Evolutionary conservation across 2,113 vertebrate species (phyloP).

Genomic region (Pavo muticus): DNA sequence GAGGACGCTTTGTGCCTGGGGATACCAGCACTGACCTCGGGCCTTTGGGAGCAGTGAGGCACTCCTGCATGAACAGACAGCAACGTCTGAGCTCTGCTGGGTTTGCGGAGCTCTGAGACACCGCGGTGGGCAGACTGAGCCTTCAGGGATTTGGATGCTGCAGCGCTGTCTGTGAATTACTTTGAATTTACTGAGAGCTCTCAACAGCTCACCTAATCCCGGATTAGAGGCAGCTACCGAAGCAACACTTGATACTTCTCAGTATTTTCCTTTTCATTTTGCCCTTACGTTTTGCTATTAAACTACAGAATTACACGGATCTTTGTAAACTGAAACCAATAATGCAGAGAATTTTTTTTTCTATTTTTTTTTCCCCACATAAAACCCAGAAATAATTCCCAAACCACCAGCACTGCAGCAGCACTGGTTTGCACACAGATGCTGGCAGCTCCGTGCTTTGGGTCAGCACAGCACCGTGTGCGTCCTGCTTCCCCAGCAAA

Average conservation of each 20-base stretch:
- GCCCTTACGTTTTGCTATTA: not conserved
- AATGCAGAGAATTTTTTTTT: not conserved
- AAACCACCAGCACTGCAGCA: not conserved
- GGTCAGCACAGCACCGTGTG: not conserved
- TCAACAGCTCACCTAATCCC: not conserved
- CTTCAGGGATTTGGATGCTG: not conserved
- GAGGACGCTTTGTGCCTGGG: too few relatives aligned
- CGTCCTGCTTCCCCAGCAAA: too few relatives aligned
- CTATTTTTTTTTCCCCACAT: not conserved
- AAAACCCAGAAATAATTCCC: not conserved
- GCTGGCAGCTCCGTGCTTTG: not conserved
- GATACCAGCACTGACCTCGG: too few relatives aligned
- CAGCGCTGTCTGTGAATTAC: not conserved
- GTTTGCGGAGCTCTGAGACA: not conserved
- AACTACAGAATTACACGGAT: not conserved
- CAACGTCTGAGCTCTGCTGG: too few relatives aligned
- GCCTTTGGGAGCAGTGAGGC: not conserved
- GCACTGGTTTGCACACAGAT: not conserved
- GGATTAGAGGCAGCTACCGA: not conserved
- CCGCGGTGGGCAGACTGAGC: fast-evolving
- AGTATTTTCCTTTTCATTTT: not conserved
- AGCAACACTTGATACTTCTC: not conserved
- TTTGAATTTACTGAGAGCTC: not conserved
- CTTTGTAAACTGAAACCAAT: not conserved
- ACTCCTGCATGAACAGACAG: not conserved